Evolutionary conservation across 2,888 invertebrate genomes (phyloP).

Genomic region (Cerastoderma edule): DNA sequence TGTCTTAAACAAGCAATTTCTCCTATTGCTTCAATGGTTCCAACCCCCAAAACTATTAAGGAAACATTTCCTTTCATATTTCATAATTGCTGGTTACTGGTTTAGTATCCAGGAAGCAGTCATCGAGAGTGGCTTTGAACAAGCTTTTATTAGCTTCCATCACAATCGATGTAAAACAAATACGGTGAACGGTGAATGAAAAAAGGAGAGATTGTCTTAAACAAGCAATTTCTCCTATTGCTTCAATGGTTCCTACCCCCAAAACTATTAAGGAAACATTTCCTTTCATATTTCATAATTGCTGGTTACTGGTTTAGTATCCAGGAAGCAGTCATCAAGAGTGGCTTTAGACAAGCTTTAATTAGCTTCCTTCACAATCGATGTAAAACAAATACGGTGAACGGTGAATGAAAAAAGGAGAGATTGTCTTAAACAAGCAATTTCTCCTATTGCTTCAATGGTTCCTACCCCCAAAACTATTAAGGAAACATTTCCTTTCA

Average conservation of each 20-base stretch:
- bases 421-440: not conserved
- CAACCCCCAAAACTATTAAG: not conserved
- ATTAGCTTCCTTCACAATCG: not conserved
- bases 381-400: not conserved
- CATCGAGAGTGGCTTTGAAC: too few relatives aligned
- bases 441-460: not conserved
- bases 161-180: not conserved
- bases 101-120: too few relatives aligned
- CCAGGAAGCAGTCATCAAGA: not conserved
- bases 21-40: not conserved
- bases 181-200: not conserved
- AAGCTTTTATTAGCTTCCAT: not conserved
- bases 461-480: too few relatives aligned
- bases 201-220: not conserved
- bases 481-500: too few relatives aligned
- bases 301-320: not conserved
- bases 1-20: not conserved
- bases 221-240: slow-evolving; percentile 4
- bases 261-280: not conserved
- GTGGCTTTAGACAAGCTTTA: not conserved
- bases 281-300: not conserved
- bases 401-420: not conserved
- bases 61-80: not conserved
- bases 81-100: too few relatives aligned
- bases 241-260: not conserved